These are phyloP conservation scores for Morpho deidamia DNA, from an alignment of 2,888 invertebrate species.

Conservation along the genomic window DNA sequence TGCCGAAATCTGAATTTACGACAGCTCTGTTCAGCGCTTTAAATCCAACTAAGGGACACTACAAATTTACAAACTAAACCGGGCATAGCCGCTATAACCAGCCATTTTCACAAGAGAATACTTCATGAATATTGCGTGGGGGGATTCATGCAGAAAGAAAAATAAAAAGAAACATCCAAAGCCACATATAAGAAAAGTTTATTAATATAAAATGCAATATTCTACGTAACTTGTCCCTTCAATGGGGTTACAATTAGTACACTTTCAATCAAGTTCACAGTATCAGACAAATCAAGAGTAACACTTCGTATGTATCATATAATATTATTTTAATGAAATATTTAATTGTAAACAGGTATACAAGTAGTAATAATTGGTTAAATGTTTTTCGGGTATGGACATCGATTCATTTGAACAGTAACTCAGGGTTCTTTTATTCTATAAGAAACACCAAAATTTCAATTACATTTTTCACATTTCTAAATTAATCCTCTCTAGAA, in stretches of 20 bases:
- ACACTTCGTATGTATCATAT: neutral
- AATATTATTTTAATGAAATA: slow-evolving; percentile 23
- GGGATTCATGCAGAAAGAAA: too few species aligned
- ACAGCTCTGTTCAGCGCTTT: too few species aligned
- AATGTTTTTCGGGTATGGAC: slow-evolving; percentile 36
- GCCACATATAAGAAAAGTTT: slow-evolving; percentile 74
- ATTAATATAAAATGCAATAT: slow-evolving; percentile 72
- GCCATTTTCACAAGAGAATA: too few species aligned
- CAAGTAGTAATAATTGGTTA: slow-evolving; percentile 41
- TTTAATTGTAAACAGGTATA: slow-evolving; percentile 43
- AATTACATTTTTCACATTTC: too few species aligned
- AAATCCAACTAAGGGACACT: too few species aligned
- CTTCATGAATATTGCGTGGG: too few species aligned
- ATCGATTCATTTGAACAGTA: slow-evolving; percentile 22
- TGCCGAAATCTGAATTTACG: too few species aligned
- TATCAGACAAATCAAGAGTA: slow-evolving; percentile 33
- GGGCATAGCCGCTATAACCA: too few species aligned
- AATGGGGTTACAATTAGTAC: slow-evolving; percentile 31
- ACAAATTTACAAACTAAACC: too few species aligned
- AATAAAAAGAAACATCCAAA: slow-evolving; percentile 9
- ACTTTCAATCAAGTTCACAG: slow-evolving; percentile 31
- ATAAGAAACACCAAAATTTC: too few species aligned
- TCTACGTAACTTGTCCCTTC: slow-evolving; percentile 43
- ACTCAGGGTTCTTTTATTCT: too few species aligned
- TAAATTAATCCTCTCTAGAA: too few species aligned